Conservation (phyloP, 2,797 vertebrate genomes). For the Eremophila alpestris region DNA sequence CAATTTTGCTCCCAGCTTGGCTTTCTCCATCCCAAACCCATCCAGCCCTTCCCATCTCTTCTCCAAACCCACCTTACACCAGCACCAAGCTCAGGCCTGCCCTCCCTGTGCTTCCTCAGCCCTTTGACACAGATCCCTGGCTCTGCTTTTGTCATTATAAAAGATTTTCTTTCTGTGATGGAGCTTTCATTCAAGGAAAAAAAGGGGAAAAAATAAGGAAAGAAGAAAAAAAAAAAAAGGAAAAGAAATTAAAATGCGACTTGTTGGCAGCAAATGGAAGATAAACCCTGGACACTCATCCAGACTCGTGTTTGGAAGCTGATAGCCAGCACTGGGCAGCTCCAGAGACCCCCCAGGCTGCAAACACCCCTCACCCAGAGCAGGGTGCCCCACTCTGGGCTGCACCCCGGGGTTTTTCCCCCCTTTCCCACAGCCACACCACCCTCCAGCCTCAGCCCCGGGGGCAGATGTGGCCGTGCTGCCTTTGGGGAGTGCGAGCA, state of each 20-base stretch:
- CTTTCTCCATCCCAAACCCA: neutral
- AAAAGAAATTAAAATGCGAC: conserved; percentile 42
- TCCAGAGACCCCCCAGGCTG: conserved; percentile 78
- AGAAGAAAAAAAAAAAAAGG: neutral
- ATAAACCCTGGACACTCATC: conserved; percentile 73
- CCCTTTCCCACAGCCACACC: neutral
- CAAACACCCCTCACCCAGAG: conserved; percentile 13
- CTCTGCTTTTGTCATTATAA: conserved; percentile 56
- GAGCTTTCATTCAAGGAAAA: conserved; percentile 55
- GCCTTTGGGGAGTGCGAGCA: neutral
- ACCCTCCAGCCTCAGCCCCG: neutral
- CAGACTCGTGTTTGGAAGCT: conserved; percentile 73
- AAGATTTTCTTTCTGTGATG: conserved; percentile 55
- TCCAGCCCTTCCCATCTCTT: neutral
- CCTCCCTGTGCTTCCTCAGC: neutral
- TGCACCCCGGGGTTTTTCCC: rapidly evolving
- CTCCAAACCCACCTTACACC: neutral
- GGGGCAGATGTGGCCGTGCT: conserved; percentile 18
- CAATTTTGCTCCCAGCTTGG: neutral
- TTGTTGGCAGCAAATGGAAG: conserved; percentile 68
- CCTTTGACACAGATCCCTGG: conserved; percentile 7
- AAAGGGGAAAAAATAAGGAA: rapidly evolving
- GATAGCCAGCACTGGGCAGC: conserved; percentile 73
- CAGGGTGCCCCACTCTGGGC: neutral
- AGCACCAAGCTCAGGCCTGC: rapidly evolving